Evolutionary conservation across 2,797 vertebrate genomes (phyloP).

Genomic region (Pseudocheirus occidentalis): DNA sequence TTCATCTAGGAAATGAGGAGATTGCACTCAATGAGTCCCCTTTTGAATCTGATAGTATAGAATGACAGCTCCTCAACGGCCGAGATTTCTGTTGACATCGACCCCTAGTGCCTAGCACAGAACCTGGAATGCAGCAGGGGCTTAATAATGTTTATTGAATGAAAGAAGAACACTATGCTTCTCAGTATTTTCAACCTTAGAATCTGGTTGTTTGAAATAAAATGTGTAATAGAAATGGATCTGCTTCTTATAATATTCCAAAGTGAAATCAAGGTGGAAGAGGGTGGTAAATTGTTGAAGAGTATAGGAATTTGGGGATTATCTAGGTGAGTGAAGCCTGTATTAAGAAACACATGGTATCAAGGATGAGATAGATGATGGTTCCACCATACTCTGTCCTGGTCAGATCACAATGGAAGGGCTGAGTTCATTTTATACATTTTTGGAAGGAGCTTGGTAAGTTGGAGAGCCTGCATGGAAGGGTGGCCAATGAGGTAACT

Average conservation of each 20-base stretch:
- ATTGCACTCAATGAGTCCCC: neutral
- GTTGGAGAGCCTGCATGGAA: neutral
- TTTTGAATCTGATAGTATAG: neutral
- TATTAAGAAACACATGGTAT: neutral
- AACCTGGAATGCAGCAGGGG: neutral
- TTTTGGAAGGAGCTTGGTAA: neutral
- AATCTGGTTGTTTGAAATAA: constrained; percentile 78
- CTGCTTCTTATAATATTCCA: constrained; percentile 65
- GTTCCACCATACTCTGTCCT: neutral
- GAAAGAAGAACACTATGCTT: neutral
- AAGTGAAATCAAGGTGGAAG: constrained; percentile 76
- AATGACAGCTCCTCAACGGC: neutral
- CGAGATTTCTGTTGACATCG: neutral
- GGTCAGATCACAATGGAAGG: neutral
- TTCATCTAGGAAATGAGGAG: neutral
- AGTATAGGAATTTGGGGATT: constrained; percentile 66
- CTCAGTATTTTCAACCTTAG: constrained; percentile 71
- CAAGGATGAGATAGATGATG: neutral
- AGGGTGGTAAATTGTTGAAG: constrained; percentile 14
- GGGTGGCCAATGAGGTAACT: neutral
- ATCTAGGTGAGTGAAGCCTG: constrained; percentile 60
- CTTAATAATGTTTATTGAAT: neutral
- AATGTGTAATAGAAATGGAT: constrained; percentile 78
- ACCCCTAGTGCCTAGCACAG: neutral
- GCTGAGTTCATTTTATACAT: neutral